A percentile compares a stretch with the other conserved stretches of the same genome.
phyloP scores from a whole-genome alignment of 2,888 invertebrate genomes.

The Doris montereyensis region DNA sequence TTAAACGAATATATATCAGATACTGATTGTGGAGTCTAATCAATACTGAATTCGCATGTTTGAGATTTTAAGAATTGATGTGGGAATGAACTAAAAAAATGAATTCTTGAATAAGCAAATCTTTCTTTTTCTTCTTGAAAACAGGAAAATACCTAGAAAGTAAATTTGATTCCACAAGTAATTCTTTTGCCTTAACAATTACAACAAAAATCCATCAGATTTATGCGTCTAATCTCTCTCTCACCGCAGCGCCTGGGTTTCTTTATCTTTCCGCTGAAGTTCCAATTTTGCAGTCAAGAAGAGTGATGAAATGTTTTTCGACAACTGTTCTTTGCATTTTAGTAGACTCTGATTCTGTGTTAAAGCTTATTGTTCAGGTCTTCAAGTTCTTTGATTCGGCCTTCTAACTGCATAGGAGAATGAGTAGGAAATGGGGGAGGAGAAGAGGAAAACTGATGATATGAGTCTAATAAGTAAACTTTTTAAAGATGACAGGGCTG shows the following conservation, averaged over 20 bases:
- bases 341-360: constrained; percentile 35
- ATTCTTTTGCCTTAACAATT: neutral
- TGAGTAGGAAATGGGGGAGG: neutral
- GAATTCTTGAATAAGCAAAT: too few species aligned
- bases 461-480: neutral
- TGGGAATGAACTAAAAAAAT: too few species aligned
- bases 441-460: neutral
- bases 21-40: too few species aligned
- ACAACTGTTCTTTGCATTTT: constrained; percentile 41
- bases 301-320: constrained; percentile 54
- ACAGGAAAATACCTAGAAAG: too few species aligned
- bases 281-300: constrained; percentile 52
- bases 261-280: constrained; percentile 44
- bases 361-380: constrained; percentile 46
- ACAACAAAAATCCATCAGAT: too few species aligned
- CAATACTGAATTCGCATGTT: too few species aligned
- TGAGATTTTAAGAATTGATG: too few species aligned
- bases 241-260: constrained; percentile 43
- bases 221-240: too few species aligned
- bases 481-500: neutral
- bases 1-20: too few species aligned
- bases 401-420: neutral
- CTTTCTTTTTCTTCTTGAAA: too few species aligned
- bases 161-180: neutral
- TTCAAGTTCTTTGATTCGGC: neutral